These are phyloP conservation scores for Megathymus violae DNA, from an alignment of 1,140 invertebrate species.

Conservation along the genomic window DNA sequence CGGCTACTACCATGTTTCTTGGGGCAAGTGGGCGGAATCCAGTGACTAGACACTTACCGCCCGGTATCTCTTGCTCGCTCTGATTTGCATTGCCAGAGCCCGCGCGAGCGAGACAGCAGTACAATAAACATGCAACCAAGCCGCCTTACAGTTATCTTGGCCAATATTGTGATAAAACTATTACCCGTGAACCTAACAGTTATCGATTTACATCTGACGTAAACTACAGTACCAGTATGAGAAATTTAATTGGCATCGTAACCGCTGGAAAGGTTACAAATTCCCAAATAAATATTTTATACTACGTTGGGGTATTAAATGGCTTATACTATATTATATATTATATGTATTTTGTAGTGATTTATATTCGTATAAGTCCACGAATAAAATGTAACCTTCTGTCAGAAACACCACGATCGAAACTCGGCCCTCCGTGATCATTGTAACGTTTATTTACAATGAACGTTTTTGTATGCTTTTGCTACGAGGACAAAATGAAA, in stretches of 20 bases:
- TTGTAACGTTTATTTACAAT: background rate
- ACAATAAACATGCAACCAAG: constrained; percentile 47
- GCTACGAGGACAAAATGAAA: constrained; percentile 21
- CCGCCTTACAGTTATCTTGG: constrained; percentile 46
- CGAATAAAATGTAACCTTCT: background rate
- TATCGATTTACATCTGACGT: constrained; percentile 24
- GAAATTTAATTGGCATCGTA: too few relatives aligned
- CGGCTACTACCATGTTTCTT: constrained; percentile 52
- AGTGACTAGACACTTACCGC: constrained; percentile 50
- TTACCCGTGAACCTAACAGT: constrained; percentile 65
- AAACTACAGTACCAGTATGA: too few relatives aligned
- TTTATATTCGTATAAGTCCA: too few relatives aligned
- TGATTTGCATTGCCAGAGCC: constrained; percentile 24
- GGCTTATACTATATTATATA: too few relatives aligned
- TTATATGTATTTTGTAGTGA: too few relatives aligned
- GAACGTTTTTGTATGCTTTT: constrained; percentile 1
- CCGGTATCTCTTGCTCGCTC: constrained; percentile 53
- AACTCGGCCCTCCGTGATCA: background rate
- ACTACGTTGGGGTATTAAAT: too few relatives aligned
- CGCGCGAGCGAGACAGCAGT: constrained; percentile 50
- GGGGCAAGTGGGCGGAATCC: constrained; percentile 60
- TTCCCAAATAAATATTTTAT: too few relatives aligned
- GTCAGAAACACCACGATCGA: background rate
- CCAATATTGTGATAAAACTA: constrained; percentile 61
- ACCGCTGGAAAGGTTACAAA: too few relatives aligned